Evolutionary conservation across 2,888 invertebrate genomes (phyloP), one percentile per base, ranked within the genome.

Genomic region (Apamea epomidion): DNA sequence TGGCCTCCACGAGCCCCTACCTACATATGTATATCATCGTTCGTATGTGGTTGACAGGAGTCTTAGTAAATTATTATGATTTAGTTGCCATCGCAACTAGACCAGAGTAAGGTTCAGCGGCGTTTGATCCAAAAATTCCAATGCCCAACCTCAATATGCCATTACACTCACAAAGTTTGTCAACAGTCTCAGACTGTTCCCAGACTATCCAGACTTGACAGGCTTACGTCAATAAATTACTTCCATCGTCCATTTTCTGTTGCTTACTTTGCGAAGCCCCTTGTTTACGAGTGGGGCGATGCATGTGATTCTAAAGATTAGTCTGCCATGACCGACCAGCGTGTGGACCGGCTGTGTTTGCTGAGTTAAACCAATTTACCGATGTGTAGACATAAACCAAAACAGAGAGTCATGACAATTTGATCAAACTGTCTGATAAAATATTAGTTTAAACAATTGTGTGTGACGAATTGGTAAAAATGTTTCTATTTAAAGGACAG

Each of bases 281-380:
- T 69, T 48, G 64, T 58, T 14, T 32, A 42, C 62, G 16, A 67
- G 68, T 8, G 29, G 60, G 29, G 51, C 14, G 29, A 29, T 71
- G 58, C 64, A 29, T 51, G 72, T 51, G 58, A 3, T 51, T 67
- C 67, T 72, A 60, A 42, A 72, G 60, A 73, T 68, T 72, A 80
- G 29, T 21, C 42, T 16, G 12, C 60, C 21, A 62, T 51, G 29
- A 29, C 48, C n/a, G 18, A 16, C 42, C 14, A 16, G 10, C 16
- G 29, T 48, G 21, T 42, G 29, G 8, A 10, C 29, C 37, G 45
- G 21, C 16, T 51, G 14, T 65, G 65, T 45, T 48, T 65, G 32
- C n/a, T 10, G 29, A 48, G 18, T 29, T 65, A 29, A 18, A 71
- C 54, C n/a, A 25, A 37, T 71, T 65, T 51, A 42, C 21, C 6